phyloP scores from a whole-genome alignment of 2,113 vertebrate genomes.

The Amphiprion percula region DNA sequence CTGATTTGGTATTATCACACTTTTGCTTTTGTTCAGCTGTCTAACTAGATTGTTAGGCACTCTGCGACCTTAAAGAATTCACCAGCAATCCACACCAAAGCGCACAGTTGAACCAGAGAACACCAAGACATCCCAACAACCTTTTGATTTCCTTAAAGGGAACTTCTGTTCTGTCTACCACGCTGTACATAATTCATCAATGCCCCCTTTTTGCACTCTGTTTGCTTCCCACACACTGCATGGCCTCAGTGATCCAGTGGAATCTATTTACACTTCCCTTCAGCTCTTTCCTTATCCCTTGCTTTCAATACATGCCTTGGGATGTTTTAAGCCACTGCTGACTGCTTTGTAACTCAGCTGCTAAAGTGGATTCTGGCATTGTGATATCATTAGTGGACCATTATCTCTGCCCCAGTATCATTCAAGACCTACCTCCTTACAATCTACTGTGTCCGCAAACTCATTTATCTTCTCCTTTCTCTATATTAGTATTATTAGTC shows the following conservation, averaged over 20 bases:
- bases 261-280: constrained; percentile 15
- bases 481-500: constrained; percentile 19
- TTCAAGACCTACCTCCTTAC: neutral
- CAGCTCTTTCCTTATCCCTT: constrained; percentile 6
- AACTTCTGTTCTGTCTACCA: neutral
- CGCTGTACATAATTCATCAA: constrained; percentile 16
- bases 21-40: neutral
- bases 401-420: constrained; percentile 6
- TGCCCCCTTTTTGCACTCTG: neutral
- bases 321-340: constrained; percentile 33
- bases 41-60: neutral
- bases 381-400: constrained; percentile 26
- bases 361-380: constrained; percentile 28
- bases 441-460: constrained; percentile 5
- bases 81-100: neutral
- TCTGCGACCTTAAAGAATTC: neutral
- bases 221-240: constrained; percentile 4
- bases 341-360: constrained; percentile 13
- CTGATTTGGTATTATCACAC: neutral
- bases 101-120: neutral
- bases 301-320: constrained; percentile 11
- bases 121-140: constrained; percentile 1
- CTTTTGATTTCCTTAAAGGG: neutral
- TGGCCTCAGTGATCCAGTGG: neutral
- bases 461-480: neutral